Evolutionary conservation across 2,113 vertebrate species (phyloP).

Genomic region (Siniperca chuatsi): DNA sequence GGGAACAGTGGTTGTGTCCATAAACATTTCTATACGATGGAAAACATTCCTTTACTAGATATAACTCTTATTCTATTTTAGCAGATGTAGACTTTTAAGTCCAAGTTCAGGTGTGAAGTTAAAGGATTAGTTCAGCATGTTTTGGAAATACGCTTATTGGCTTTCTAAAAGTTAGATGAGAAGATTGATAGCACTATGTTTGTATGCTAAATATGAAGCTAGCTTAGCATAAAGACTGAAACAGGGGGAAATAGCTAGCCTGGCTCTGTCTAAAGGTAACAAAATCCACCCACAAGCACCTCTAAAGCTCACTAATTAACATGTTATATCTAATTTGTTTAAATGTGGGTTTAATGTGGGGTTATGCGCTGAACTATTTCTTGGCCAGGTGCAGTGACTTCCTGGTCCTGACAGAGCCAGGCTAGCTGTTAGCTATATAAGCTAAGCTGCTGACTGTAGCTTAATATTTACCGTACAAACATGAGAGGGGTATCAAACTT

Average conservation of each 20-base stretch:
- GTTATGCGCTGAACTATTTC: not conserved
- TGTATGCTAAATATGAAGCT: not conserved
- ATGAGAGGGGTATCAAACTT: not conserved
- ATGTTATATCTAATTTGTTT: not conserved
- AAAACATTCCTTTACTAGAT: not conserved
- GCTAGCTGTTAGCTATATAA: not conserved
- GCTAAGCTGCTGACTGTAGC: not conserved
- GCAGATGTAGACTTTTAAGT: not conserved
- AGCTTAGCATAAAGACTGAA: not conserved
- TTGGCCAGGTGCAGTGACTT: not conserved
- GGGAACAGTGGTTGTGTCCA: not conserved
- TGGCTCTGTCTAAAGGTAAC: not conserved
- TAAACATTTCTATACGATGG: slow-evolving; percentile 2
- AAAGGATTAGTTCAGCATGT: not conserved
- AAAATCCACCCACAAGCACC: not conserved
- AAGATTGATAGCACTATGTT: not conserved
- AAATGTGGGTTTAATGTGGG: not conserved
- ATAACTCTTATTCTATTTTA: not conserved
- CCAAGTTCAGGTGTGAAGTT: not conserved
- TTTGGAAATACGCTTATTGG: not conserved
- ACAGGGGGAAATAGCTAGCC: not conserved
- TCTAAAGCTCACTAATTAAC: not conserved
- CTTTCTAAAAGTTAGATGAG: not conserved
- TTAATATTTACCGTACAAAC: not conserved
- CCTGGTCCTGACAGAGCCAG: not conserved